Base-by-base conservation (phyloP, 2,113 vertebrate genomes). In the Alces alces region DNA sequence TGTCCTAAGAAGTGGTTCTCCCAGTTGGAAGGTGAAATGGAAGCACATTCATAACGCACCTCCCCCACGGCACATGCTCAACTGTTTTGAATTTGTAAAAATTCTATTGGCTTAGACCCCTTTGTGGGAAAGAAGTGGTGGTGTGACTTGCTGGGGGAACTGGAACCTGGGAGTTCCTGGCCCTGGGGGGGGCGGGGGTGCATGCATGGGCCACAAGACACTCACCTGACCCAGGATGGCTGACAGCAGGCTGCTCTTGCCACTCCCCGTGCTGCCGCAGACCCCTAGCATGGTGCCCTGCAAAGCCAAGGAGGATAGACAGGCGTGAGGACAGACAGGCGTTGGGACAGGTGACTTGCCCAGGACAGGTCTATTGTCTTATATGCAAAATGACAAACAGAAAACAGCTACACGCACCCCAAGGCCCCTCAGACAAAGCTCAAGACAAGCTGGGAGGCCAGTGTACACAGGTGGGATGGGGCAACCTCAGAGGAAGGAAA, bases 211-310 rank as follows among this genome's bases (percentile, higher is more conserved):
- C 2, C 57, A 30, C 45, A 14, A 7, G 30, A 54, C 50, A 95
- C 97, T 96, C 55, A 97, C 96, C 95, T 98, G 76, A 19, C 91
- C 97, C 54, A 97, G 55, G 25, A 97, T 19, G 27, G 93, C 97
- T 0, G 91, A 96, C 66, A 97, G 4, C n/a, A 98, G 76, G 76
- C 96, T 97, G 93, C 93, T 97, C 86, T 97, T 97, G 33, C 97
- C 92, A 4, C 96, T 95, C 2, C 93, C 96, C 0, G 66, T 96
- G 82, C 14, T 80, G 92, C 96, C 93, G 2, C 86, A 97, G 57
- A 97, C 28, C 8, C 95, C 97, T 12, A 98, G 6, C 21, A 70
- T 0, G 25, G 45, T 83, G 8, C 95, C 96, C 97, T 98, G 89
- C 28, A 91, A 84, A 92, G 43, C 39, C 95, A 91, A 91, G 39